phyloP scores from a whole-genome alignment of 2,113 vertebrate genomes.

The Festucalex cinctus region DNA sequence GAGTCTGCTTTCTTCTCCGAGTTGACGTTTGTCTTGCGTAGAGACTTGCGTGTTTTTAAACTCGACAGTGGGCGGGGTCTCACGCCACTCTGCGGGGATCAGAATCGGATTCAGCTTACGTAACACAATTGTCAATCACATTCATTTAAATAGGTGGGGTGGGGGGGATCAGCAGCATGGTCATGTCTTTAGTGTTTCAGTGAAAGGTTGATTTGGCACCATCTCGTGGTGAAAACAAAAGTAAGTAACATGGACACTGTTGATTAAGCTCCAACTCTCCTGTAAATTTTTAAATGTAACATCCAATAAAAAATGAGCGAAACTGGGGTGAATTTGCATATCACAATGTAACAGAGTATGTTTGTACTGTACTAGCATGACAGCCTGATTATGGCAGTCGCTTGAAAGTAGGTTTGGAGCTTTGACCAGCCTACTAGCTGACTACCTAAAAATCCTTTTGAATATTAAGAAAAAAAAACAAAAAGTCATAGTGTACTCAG shows the following conservation, averaged over 20 bases:
- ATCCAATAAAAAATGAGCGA: too few relatives aligned
- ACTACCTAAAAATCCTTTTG: too few relatives aligned
- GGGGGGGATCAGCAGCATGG: constrained; percentile 6
- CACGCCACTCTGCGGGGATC: constrained; percentile 53
- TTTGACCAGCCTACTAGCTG: too few relatives aligned
- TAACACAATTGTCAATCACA: constrained; percentile 42
- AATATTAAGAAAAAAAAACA: too few relatives aligned
- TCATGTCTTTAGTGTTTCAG: constrained; percentile 8
- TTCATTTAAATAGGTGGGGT: constrained; percentile 25
- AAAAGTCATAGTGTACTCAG: too few relatives aligned
- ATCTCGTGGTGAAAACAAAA: constrained; percentile 67
- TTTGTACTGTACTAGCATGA: too few relatives aligned
- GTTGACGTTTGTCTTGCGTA: constrained; percentile 42
- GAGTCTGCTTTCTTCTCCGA: constrained; percentile 38
- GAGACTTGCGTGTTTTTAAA: constrained; percentile 45
- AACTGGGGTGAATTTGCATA: background rate
- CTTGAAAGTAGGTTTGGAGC: too few relatives aligned
- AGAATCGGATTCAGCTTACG: constrained; percentile 45
- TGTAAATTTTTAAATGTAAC: too few relatives aligned
- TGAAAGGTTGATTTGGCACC: constrained; percentile 67
- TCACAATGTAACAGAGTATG: background rate
- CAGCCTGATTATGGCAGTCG: too few relatives aligned
- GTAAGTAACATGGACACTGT: background rate
- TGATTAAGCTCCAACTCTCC: too few relatives aligned
- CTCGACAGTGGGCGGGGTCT: constrained; percentile 47